Evolutionary conservation across 2,888 invertebrate genomes (phyloP).

Genomic region (Tineola bisselliella): DNA sequence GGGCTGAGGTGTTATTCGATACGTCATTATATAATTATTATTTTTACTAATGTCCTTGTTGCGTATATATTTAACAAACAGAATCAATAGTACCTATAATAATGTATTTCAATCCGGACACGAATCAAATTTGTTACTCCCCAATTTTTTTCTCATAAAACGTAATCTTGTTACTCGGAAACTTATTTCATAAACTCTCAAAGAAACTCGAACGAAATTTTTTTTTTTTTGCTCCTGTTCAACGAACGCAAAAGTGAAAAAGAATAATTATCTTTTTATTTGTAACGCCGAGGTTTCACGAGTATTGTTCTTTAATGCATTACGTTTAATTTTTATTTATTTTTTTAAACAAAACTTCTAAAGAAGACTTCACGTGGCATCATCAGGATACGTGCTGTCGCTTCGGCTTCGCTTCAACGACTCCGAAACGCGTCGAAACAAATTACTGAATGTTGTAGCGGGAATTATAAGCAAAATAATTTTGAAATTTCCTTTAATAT

Average conservation of each 20-base stretch:
- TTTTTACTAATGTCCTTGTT: too few relatives aligned
- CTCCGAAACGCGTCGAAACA: too few relatives aligned
- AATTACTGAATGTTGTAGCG: too few relatives aligned
- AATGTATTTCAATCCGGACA: background rate
- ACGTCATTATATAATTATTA: too few relatives aligned
- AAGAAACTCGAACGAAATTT: constrained; percentile 37
- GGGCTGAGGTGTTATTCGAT: too few relatives aligned
- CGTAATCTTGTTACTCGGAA: constrained; percentile 58
- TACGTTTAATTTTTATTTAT: background rate
- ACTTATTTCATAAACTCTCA: constrained; percentile 58
- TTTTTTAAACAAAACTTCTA: too few relatives aligned
- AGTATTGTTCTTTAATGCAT: background rate
- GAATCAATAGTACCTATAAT: background rate
- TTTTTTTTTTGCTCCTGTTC: constrained; percentile 22
- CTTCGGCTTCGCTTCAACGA: too few relatives aligned
- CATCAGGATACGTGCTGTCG: too few relatives aligned
- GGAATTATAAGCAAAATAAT: too few relatives aligned
- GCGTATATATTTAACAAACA: background rate
- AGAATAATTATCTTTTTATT: background rate
- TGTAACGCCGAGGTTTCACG: background rate
- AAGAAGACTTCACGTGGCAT: too few relatives aligned
- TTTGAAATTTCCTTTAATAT: too few relatives aligned
- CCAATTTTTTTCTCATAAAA: constrained; percentile 59
- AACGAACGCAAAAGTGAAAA: constrained; percentile 1
- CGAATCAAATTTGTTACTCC: constrained; percentile 49